phyloP scores from a whole-genome alignment of 2,113 vertebrate genomes.

The Pluvialis apricaria region DNA sequence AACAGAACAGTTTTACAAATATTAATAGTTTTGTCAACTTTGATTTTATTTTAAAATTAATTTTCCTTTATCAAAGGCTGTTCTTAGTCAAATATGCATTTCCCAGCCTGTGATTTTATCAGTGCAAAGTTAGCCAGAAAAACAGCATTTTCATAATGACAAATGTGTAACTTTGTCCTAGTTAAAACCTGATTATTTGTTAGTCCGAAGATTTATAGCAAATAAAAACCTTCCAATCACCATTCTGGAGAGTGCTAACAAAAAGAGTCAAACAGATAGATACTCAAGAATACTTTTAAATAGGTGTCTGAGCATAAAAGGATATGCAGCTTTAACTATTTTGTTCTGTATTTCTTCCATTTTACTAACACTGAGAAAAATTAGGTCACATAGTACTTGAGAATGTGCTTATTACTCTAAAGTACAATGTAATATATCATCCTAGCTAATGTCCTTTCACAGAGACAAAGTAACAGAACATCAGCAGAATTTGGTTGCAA shows the following conservation, averaged over 20 bases:
- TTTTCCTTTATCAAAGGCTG: background rate
- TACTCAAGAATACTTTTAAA: background rate
- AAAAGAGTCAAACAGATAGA: background rate
- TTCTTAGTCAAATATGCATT: background rate
- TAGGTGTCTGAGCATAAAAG: background rate
- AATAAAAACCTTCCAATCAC: background rate
- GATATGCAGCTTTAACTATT: background rate
- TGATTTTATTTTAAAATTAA: background rate
- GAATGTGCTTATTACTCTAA: background rate
- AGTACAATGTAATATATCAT: slow-evolving; percentile 8
- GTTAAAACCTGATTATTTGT: background rate
- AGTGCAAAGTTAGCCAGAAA: background rate
- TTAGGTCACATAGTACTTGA: background rate
- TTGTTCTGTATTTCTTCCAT: background rate
- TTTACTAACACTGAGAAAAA: background rate
- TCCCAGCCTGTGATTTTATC: background rate
- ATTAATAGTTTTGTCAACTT: background rate
- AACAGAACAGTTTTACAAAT: background rate
- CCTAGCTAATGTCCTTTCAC: background rate
- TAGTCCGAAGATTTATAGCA: background rate
- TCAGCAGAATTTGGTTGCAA: slow-evolving; percentile 2
- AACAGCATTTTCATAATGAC: background rate
- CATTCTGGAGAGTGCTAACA: background rate
- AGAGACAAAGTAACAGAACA: slow-evolving; percentile 1
- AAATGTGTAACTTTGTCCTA: background rate